Conservation (phyloP, 2,888 invertebrate species). For the Altica lythri region DNA sequence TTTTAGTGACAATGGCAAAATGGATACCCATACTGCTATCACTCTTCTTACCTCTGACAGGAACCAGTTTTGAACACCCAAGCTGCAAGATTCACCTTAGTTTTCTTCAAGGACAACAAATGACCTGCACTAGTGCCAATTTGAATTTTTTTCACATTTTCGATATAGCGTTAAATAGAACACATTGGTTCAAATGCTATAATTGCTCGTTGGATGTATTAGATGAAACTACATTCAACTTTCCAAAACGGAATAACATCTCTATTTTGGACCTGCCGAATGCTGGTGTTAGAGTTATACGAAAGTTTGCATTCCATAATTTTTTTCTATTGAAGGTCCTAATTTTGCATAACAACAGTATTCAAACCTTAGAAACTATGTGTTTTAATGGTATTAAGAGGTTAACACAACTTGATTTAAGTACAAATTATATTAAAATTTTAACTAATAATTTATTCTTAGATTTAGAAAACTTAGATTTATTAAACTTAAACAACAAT, state of each 20-base stretch:
- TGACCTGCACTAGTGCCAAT: constrained; percentile 50
- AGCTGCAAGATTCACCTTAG: constrained; percentile 45
- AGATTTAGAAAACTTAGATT: constrained; percentile 52
- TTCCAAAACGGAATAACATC: constrained; percentile 48
- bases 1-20: constrained; percentile 50
- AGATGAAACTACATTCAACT: constrained; percentile 50
- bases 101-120: constrained; percentile 46
- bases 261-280: constrained; percentile 48
- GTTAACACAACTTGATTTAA: constrained; percentile 51
- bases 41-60: constrained; percentile 34
- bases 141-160: constrained; percentile 48
- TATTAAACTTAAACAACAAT: constrained; percentile 53
- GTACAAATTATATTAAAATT: constrained; percentile 47
- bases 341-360: constrained; percentile 51
- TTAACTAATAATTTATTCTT: constrained; percentile 52
- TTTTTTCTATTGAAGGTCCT: constrained; percentile 51
- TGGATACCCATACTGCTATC: constrained; percentile 44
- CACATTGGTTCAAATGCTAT: constrained; percentile 52
- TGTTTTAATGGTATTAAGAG: constrained; percentile 53
- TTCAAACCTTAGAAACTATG: constrained; percentile 51
- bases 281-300: constrained; percentile 44
- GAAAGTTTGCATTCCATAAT: constrained; percentile 47
- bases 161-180: constrained; percentile 45
- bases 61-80: constrained; percentile 38
- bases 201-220: constrained; percentile 49